Percentiles rank a stretch among this genome's conserved stretches.
Evolutionary conservation across 2,888 invertebrate species (phyloP).

Genomic region (Drosophila kokeensis): DNA sequence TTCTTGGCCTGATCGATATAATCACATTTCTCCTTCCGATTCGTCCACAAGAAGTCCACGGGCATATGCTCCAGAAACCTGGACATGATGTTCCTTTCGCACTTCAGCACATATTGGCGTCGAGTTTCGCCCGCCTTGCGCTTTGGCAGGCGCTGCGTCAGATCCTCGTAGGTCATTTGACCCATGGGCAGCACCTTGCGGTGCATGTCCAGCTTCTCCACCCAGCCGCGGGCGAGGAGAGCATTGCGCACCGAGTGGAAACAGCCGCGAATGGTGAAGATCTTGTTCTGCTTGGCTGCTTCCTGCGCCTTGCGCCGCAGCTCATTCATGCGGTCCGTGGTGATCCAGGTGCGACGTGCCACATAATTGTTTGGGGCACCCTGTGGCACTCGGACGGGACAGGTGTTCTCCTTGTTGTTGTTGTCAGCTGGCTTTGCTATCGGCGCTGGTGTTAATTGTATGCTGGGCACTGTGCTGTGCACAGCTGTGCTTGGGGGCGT

Average conservation of each 20-base stretch:
- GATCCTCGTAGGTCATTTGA: conserved; percentile 83
- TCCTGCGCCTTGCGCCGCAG: conserved; percentile 88
- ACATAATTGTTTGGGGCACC: conserved; percentile 79
- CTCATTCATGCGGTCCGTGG: conserved; percentile 88
- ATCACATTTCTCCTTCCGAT: conserved; percentile 90
- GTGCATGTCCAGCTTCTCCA: conserved; percentile 84
- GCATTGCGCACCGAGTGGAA: conserved; percentile 90
- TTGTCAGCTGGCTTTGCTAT: conserved; percentile 23
- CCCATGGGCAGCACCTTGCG: conserved; percentile 79
- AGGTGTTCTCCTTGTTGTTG: conserved; percentile 55
- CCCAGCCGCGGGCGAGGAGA: conserved; percentile 90
- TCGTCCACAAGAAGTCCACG: conserved; percentile 96
- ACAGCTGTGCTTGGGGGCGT: conserved; percentile 31
- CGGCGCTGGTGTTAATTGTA: conserved; percentile 61
- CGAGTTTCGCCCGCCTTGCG: conserved; percentile 84
- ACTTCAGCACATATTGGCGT: conserved; percentile 87
- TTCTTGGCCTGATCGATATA: conserved; percentile 84
- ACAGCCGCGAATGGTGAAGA: conserved; percentile 90
- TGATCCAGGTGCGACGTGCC: conserved; percentile 86
- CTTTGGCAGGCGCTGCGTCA: conserved; percentile 83
- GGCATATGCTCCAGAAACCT: conserved; percentile 92
- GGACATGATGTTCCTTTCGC: conserved; percentile 90
- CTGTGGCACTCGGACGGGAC: conserved; percentile 11
- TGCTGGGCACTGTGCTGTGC: conserved; percentile 58
- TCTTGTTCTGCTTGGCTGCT: conserved; percentile 88